Evolutionary conservation across 2,113 vertebrate genomes (phyloP), one percentile per base, ranked within the genome.

Genomic region (Neopipo cinnamomea): DNA sequence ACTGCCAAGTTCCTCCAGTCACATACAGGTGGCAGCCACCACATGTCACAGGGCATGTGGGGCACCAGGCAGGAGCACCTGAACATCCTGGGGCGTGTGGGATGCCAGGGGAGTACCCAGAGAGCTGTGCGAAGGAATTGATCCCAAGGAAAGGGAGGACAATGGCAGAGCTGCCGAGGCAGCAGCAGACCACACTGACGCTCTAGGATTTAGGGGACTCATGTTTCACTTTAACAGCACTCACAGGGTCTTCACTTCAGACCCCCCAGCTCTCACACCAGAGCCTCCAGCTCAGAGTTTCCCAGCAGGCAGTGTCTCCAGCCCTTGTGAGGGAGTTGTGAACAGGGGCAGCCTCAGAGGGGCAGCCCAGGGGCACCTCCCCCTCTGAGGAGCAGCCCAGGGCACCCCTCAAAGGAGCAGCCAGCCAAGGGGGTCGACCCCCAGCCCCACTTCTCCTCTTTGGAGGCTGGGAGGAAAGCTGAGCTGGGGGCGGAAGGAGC

Each of bases 401-500:
- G 92, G 67, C 63, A 88, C 50, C 47, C 49, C 68, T 56, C 85
- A 0, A 4, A 91, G 74, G 71, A 82, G 75, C 86, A 88, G 89
- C 58, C 82, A 88, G 70, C 1, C 1, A 1, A 96, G 67, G 65
- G 79, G 79, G 53, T 58, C 8, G 0, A 59, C 79, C 92, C 94
- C 71, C 79, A 74, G 91, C 42, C 67, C 59, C 1, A 1, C 23
- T 84, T 37, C 91, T 91, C 44, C 66, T 72, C 85, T 78, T 85
- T n/a, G 71, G 85, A 85, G 75, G 58, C 92, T 2, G 39, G 70
- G 63, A 82, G 78, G 94, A 97, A 89, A 96, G 77, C 86, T 74
- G 88, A 96, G 96, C 91, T 89, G 87, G 76, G 74, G 94, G 94
- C 74, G 94, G 98, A 98, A 98, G 96, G 87, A 97, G 97, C 93